Conservation (phyloP, 2,797 vertebrate genomes). For the Notoglanidium macrostoma region DNA sequence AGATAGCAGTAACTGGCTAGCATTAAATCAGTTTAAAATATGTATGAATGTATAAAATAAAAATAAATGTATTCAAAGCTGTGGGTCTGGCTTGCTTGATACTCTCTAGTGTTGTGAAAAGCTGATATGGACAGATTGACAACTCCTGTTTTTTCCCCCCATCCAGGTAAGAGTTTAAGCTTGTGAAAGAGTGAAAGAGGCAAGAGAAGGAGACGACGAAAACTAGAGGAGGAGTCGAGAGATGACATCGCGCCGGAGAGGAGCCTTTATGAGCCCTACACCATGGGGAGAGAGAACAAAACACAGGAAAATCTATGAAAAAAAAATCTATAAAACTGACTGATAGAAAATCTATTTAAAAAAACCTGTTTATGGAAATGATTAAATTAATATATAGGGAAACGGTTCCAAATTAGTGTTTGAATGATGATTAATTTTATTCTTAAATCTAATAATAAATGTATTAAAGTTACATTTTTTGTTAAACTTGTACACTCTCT, state of each 20-base stretch:
- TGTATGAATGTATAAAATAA: not conserved
- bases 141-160: slow-evolving; percentile 41
- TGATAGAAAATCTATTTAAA: slow-evolving; percentile 59
- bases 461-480: slow-evolving; percentile 79
- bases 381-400: slow-evolving; percentile 67
- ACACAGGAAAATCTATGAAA: slow-evolving; percentile 56
- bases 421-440: slow-evolving; percentile 77
- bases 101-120: not conserved
- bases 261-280: slow-evolving; percentile 65
- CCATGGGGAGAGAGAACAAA: slow-evolving; percentile 67
- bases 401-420: slow-evolving; percentile 66
- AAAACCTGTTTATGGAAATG: slow-evolving; percentile 63
- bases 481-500: slow-evolving; percentile 80
- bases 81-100: not conserved
- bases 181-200: slow-evolving; percentile 58
- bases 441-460: slow-evolving; percentile 78
- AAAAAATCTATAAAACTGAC: slow-evolving; percentile 61
- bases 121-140: not conserved
- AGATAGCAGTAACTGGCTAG: not conserved
- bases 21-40: not conserved
- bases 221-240: slow-evolving; percentile 51
- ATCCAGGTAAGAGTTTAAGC: slow-evolving; percentile 64
- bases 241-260: slow-evolving; percentile 64
- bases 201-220: slow-evolving; percentile 61
- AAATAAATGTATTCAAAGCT: not conserved